These are phyloP conservation scores for Acrocyrtus sp. DNA, from an alignment of 2,888 invertebrate species.

Conservation along the genomic window DNA sequence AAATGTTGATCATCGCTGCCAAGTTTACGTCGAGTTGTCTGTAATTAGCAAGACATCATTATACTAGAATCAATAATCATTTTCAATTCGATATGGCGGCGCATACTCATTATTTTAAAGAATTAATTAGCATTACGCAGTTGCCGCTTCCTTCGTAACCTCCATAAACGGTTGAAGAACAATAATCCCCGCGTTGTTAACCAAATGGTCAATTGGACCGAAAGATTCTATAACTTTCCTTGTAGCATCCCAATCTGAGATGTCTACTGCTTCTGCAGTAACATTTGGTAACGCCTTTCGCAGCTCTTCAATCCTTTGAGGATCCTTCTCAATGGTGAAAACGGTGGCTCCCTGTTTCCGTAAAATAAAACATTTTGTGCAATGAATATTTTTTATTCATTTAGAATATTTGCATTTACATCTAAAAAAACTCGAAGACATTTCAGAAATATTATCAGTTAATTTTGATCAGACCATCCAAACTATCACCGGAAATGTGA, in stretches of 20 bases:
- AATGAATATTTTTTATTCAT: no score
- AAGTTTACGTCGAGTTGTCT: neutral
- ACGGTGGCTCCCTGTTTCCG: conserved; percentile 9
- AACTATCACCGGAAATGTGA: no score
- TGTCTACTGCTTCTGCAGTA: conserved; percentile 11
- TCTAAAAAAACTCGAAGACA: no score
- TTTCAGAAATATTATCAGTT: no score
- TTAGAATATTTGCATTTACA: no score
- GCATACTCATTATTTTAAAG: neutral
- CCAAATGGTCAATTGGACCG: conserved; percentile 7
- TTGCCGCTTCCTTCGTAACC: conserved; percentile 8
- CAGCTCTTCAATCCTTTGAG: neutral
- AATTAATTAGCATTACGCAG: neutral
- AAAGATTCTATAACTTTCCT: conserved; percentile 6
- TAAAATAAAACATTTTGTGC: no score
- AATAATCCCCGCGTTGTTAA: conserved; percentile 7
- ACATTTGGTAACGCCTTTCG: conserved; percentile 8
- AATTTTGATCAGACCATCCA: no score
- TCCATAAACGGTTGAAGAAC: neutral
- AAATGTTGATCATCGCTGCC: neutral
- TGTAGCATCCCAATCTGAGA: conserved; percentile 25
- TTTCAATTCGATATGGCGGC: neutral
- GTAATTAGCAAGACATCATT: neutral
- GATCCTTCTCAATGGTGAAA: conserved; percentile 4
- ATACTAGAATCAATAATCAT: neutral